Conservation (phyloP, 2,888 invertebrate species). For the Digitonthophagus gazella region DNA sequence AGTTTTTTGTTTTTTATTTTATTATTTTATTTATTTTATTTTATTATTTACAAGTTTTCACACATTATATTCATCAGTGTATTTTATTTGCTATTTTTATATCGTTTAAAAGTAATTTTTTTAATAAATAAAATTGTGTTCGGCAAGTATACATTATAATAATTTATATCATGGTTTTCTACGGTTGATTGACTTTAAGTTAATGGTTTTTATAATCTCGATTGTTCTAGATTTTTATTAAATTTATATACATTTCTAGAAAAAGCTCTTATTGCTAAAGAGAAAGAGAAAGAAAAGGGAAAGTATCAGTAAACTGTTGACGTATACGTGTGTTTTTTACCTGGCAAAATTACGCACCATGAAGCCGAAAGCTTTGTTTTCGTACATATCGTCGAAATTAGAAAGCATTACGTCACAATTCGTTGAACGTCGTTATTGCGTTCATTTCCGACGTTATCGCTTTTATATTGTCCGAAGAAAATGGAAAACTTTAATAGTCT, state of each 20-base stretch:
- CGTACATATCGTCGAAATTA: constrained; percentile 4
- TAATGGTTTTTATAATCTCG: too few species aligned
- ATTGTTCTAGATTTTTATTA: not conserved
- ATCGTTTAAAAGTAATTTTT: too few species aligned
- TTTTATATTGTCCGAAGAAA: not conserved
- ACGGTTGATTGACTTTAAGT: too few species aligned
- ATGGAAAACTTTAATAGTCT: not conserved
- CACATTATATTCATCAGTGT: too few species aligned
- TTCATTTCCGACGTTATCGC: not conserved
- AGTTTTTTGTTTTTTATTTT: too few species aligned
- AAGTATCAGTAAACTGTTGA: not conserved
- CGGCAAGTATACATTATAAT: too few species aligned
- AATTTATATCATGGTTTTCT: too few species aligned
- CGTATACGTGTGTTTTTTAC: not conserved
- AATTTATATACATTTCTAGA: not conserved
- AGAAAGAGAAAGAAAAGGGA: not conserved
- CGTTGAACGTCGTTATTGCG: not conserved
- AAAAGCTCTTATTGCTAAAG: too few species aligned
- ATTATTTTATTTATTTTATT: too few species aligned
- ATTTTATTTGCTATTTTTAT: too few species aligned
- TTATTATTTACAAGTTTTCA: too few species aligned
- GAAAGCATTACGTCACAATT: constrained; percentile 13
- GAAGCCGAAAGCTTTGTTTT: constrained; percentile 12
- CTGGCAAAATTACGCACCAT: constrained; percentile 3
- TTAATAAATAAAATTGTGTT: too few species aligned